Base-by-base conservation (phyloP, 2,797 vertebrate species). In the Cheirogaleus major region DNA sequence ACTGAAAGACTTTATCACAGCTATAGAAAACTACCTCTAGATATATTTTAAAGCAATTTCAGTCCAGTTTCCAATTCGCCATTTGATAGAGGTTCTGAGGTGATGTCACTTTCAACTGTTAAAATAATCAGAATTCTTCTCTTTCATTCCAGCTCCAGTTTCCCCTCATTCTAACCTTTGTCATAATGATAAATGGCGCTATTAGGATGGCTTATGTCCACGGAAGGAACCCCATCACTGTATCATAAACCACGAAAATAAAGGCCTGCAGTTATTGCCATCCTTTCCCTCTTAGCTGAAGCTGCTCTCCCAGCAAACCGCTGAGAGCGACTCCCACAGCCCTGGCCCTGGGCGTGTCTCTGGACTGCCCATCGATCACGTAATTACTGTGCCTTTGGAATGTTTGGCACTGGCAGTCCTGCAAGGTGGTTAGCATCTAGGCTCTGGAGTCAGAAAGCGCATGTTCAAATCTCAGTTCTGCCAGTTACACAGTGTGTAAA, bases 61-160 rank as follows among this genome's bases (percentile, higher is more conserved):
- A 86, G 82, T 79, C 50, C 38, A 84, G 96, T 89, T 98, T 98
- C 95, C 96, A 97, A 98, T 97, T 90, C 98, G 95, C 97, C 88
- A 85, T 83, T 96, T 86, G 96, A 97, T 93, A 96, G 94, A 86
- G 81, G 88, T 72, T 98, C 95, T 96, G 95, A 96, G 94, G 79
- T 97, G 97, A 98, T 97, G 97, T 97, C 97, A 98, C 88, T 97
- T 96, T 97, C 95, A 93, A 96, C 96, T 96, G 97, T 87, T 98
- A 97, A 98, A 97, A 98, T 97, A 97, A 98, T 93, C 97, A 96
- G 97, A 97, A 97, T 80, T 93, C 94, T 92, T 55, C 90, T 97
- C 94, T 97, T 98, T 96, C 92, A 91, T 93, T 85, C 95, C 89
- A 69, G 90, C 52, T 97, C 70, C 8, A 30, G 82, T 52, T 97